Conservation (phyloP, 1,140 invertebrate genomes). For the Nasonia giraulti region DNA sequence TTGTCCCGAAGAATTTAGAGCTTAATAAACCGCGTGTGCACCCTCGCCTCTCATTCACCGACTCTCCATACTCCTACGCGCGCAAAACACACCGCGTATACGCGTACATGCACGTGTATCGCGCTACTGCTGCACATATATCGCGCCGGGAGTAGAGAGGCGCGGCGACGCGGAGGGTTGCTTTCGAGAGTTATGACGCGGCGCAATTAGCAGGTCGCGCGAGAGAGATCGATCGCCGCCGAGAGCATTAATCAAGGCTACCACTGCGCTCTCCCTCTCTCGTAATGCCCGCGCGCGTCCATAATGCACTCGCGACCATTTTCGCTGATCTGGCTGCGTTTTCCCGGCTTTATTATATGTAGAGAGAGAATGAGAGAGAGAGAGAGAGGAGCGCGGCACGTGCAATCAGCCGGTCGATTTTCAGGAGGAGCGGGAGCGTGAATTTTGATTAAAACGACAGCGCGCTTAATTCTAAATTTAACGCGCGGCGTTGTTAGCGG, state of each 20-base stretch:
- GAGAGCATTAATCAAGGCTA: slow-evolving; percentile 72
- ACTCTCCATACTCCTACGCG: neutral
- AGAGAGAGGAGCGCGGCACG: neutral
- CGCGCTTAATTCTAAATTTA: slow-evolving; percentile 46
- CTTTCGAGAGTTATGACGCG: slow-evolving; percentile 72
- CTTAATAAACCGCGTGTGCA: slow-evolving; percentile 42
- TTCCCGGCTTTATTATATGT: slow-evolving; percentile 55
- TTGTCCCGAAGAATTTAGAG: slow-evolving; percentile 32
- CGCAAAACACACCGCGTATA: slow-evolving; percentile 13
- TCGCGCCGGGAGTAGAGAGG: slow-evolving; percentile 43
- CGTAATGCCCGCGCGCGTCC: slow-evolving; percentile 45
- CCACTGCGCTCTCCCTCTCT: slow-evolving; percentile 42
- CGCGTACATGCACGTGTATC: slow-evolving; percentile 51
- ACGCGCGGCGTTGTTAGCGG: slow-evolving; percentile 1
- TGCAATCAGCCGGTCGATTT: neutral
- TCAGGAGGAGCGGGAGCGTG: neutral
- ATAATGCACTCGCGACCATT: slow-evolving; percentile 66
- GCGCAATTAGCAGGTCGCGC: slow-evolving; percentile 75
- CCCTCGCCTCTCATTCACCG: slow-evolving; percentile 52
- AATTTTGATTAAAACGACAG: slow-evolving; percentile 59
- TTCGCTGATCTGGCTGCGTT: slow-evolving; percentile 56
- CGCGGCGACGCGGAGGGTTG: slow-evolving; percentile 53
- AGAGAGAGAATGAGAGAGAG: neutral
- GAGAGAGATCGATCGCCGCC: slow-evolving; percentile 74
- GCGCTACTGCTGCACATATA: slow-evolving; percentile 54